Percentiles rank a stretch among this genome's conserved stretches.
phyloP scores from a whole-genome alignment of 2,113 vertebrate genomes.

The Turnix velox region DNA sequence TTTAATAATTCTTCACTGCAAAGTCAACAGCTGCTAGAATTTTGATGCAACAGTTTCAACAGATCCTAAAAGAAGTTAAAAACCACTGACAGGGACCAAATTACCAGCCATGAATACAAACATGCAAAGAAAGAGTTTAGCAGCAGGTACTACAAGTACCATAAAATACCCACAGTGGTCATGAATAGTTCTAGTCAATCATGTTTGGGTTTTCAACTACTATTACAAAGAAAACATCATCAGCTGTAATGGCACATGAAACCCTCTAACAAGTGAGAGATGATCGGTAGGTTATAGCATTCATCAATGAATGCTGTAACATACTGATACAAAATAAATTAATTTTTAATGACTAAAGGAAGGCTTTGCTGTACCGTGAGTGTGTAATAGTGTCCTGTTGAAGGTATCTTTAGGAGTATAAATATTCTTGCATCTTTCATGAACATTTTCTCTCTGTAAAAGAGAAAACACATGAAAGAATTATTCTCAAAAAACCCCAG shows the following conservation, averaged over 20 bases:
- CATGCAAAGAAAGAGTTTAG: neutral
- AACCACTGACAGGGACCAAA: neutral
- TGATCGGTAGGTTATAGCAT: neutral
- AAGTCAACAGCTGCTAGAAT: neutral
- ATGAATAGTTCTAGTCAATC: neutral
- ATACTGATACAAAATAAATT: neutral
- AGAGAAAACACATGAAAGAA: constrained; percentile 37
- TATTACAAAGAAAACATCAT: neutral
- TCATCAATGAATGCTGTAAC: neutral
- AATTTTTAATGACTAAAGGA: neutral
- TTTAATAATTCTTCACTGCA: neutral
- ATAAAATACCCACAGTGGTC: neutral
- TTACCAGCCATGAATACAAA: neutral
- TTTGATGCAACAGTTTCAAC: neutral
- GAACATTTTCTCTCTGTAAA: constrained; percentile 89
- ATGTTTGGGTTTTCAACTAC: neutral
- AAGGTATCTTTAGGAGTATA: constrained; percentile 88
- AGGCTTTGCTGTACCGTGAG: constrained; percentile 76
- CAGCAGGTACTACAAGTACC: neutral
- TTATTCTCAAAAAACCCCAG: neutral
- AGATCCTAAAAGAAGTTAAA: neutral
- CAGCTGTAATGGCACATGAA: neutral
- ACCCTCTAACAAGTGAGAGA: neutral
- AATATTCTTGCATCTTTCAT: constrained; percentile 88
- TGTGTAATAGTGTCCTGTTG: constrained; percentile 79